A percentile compares a stretch with the other conserved stretches of the same genome.
These are phyloP conservation scores for Leptosomus discolor DNA, from an alignment of 2,113 vertebrate species.

Conservation along the genomic window DNA sequence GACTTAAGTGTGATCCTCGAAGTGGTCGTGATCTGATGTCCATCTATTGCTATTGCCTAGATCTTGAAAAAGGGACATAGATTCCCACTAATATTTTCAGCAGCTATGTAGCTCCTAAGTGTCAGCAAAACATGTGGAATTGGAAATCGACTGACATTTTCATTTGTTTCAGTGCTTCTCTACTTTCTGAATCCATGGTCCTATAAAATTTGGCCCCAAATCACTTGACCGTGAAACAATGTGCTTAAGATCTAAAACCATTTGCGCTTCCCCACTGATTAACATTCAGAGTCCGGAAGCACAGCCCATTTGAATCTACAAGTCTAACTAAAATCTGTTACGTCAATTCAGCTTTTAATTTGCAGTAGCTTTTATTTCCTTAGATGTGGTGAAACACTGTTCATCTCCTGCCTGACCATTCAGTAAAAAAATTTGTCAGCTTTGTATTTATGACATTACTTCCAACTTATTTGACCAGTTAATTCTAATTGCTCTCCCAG, in stretches of 20 bases:
- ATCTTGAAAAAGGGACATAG: not conserved
- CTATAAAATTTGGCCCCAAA: not conserved
- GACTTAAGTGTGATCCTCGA: not conserved
- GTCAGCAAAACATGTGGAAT: not conserved
- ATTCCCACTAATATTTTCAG: not conserved
- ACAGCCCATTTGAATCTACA: not conserved
- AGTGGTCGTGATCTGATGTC: not conserved
- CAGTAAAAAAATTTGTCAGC: not conserved
- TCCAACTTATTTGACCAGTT: slow-evolving; percentile 8
- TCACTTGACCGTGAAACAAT: not conserved
- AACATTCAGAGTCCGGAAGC: not conserved
- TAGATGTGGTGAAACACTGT: not conserved
- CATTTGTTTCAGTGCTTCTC: not conserved
- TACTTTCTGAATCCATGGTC: not conserved
- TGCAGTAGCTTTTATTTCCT: not conserved
- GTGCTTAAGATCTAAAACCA: not conserved
- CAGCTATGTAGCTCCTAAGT: not conserved
- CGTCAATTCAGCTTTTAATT: not conserved
- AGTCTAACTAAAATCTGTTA: not conserved
- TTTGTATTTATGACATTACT: not conserved
- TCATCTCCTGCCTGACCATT: not conserved
- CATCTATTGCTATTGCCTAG: not conserved
- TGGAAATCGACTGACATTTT: not conserved
- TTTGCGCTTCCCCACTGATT: not conserved
- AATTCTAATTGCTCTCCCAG: not conserved